These are phyloP conservation scores for Pentalonia nigronervosa DNA, from an alignment of 1,140 invertebrate genomes.

Conservation along the genomic window DNA sequence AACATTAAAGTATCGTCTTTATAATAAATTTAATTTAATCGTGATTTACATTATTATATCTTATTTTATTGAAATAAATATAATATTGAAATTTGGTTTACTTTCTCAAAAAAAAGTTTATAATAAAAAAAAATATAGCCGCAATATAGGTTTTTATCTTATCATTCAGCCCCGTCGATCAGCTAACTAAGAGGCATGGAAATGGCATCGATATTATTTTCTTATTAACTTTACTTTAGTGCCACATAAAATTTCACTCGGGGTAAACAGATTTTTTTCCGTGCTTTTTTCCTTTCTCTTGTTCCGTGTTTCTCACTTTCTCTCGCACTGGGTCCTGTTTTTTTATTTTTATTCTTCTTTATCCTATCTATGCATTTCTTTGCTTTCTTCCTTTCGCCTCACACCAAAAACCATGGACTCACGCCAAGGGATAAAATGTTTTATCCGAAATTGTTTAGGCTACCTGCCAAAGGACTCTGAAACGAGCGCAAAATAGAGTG, in stretches of 20 bases:
- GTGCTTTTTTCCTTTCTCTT: neutral
- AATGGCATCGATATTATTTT: constrained; percentile 15
- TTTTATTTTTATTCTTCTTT: neutral
- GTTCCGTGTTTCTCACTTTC: neutral
- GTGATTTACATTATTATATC: neutral
- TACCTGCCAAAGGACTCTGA: constrained; percentile 48
- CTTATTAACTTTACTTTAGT: constrained; percentile 34
- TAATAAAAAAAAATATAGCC: neutral
- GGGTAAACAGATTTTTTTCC: constrained; percentile 36
- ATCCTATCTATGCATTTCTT: constrained; percentile 40
- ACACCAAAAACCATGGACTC: constrained; percentile 43
- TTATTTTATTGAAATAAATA: neutral
- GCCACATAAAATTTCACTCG: neutral
- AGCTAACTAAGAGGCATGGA: neutral
- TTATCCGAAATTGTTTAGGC: constrained; percentile 57
- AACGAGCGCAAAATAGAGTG: constrained; percentile 39
- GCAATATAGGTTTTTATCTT: constrained; percentile 18
- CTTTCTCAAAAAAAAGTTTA: constrained; percentile 7
- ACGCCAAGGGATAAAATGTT: constrained; percentile 55
- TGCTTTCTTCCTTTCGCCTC: neutral
- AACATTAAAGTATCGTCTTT: neutral
- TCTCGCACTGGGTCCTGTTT: neutral
- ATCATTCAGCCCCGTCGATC: constrained; percentile 20
- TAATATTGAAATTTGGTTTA: constrained; percentile 1
- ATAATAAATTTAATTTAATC: neutral